Percentiles rank a stretch among this genome's conserved stretches.
phyloP scores from a whole-genome alignment of 2,888 invertebrate genomes.

The Listrodromus nycthemerus region DNA sequence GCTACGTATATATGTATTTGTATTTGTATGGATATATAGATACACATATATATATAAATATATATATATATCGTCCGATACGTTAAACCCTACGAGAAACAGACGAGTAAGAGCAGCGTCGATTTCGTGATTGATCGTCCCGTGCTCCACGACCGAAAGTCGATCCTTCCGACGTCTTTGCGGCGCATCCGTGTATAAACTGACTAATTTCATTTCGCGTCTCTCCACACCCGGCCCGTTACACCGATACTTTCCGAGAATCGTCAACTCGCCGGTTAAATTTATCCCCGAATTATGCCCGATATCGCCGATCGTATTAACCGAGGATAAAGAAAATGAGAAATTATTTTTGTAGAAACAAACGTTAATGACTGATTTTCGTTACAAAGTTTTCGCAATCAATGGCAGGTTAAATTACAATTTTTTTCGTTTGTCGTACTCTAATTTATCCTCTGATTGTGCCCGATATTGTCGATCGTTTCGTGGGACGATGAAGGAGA shows the following conservation, averaged over 20 bases:
- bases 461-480: too few species aligned
- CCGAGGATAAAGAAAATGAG: background rate
- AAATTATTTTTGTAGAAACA: too few species aligned
- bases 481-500: too few species aligned
- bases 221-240: conserved; percentile 33
- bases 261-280: background rate
- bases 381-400: too few species aligned
- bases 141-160: conserved; percentile 52
- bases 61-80: conserved; percentile 33
- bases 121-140: conserved; percentile 77
- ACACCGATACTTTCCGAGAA: conserved; percentile 25
- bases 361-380: too few species aligned
- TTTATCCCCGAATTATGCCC: background rate
- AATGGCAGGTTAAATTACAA: too few species aligned
- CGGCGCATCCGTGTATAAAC: conserved; percentile 34
- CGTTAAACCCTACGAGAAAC: conserved; percentile 20
- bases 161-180: conserved; percentile 50
- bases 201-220: conserved; percentile 51
- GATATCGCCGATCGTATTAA: conserved; percentile 1
- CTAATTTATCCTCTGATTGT: too few species aligned
- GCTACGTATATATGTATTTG: conserved; percentile 16
- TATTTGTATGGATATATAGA: conserved; percentile 14
- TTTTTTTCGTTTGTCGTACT: background rate
- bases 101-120: conserved; percentile 69
- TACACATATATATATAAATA: conserved; percentile 13